Conservation (phyloP, 2,113 vertebrate genomes). For the Agelaius phoeniceus region DNA sequence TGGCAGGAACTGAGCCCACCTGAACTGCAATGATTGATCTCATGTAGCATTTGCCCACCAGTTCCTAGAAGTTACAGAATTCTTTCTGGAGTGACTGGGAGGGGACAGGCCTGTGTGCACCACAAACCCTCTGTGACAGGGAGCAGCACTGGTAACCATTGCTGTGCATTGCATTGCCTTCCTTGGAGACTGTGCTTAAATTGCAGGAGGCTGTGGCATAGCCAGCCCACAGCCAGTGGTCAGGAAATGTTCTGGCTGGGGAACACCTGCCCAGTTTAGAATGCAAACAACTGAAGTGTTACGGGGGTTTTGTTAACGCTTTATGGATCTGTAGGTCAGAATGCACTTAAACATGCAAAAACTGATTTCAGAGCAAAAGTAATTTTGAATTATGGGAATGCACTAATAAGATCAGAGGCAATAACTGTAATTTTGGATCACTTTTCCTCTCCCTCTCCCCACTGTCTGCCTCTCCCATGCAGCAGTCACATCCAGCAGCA, state of each 20-base stretch:
- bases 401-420: neutral
- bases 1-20: neutral
- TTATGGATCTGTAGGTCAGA: neutral
- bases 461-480: neutral
- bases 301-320: neutral
- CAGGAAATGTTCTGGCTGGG: neutral
- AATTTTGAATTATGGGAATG: neutral
- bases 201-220: neutral
- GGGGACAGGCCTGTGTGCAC: neutral
- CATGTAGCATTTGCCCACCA: slow-evolving; percentile 36
- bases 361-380: neutral
- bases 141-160: neutral
- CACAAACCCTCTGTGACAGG: neutral
- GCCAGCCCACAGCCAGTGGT: neutral
- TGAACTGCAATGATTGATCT: slow-evolving; percentile 33
- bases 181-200: neutral
- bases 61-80: slow-evolving; percentile 35
- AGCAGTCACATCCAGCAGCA: neutral
- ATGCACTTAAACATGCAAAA: neutral
- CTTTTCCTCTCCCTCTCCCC: neutral
- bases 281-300: neutral
- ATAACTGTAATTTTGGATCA: neutral
- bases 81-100: slow-evolving; percentile 3
- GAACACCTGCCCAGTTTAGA: neutral
- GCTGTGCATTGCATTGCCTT: neutral